These are phyloP conservation scores for Vesta saturnalis DNA, from an alignment of 2,888 invertebrate species.

Conservation along the genomic window DNA sequence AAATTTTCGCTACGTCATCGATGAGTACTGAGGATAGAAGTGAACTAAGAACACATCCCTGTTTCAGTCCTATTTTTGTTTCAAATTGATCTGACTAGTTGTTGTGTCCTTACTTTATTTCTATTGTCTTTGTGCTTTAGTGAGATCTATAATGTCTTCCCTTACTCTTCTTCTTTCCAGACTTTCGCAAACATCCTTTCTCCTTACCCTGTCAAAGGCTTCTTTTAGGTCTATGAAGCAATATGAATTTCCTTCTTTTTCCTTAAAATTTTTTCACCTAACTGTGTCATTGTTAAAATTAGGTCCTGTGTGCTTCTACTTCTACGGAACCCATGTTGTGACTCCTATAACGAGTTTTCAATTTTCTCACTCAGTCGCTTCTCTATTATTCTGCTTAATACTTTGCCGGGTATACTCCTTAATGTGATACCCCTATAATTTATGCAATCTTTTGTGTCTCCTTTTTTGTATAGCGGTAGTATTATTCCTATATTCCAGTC, in stretches of 20 bases:
- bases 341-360: no score
- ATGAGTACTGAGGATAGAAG: conserved; percentile 5
- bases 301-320: no score
- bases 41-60: conserved; percentile 1
- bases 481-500: no score
- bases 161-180: conserved; percentile 2
- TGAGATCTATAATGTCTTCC: background rate
- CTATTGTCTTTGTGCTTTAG: background rate
- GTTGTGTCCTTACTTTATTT: background rate
- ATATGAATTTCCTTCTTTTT: background rate
- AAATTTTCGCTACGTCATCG: conserved; percentile 4
- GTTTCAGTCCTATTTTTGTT: conserved; percentile 12
- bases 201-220: no score
- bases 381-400: conserved; percentile 13
- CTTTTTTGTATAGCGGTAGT: no score
- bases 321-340: no score
- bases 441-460: no score
- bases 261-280: background rate
- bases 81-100: no score
- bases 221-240: background rate
- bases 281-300: conserved; percentile 8
- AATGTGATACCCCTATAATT: conserved; percentile 20
- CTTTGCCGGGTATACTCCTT: conserved; percentile 15
- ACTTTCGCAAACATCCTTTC: background rate
- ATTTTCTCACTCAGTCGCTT: conserved; percentile 7